Base-by-base conservation (phyloP, 1,140 invertebrate species). In the Thaumatotibia leucotreta region DNA sequence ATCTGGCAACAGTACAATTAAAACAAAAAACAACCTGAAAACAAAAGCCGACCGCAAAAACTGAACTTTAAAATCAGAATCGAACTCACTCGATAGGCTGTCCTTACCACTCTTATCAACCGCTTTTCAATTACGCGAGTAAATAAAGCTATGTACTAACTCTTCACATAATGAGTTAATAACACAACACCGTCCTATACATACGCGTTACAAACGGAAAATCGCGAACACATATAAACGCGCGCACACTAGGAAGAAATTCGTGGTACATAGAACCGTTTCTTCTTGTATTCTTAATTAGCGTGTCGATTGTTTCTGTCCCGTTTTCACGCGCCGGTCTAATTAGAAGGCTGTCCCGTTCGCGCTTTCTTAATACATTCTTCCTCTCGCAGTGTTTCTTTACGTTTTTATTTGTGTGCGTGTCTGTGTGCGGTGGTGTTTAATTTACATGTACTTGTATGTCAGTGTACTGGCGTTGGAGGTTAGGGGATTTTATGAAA, bases 261-360 rank as follows among this genome's bases (percentile, higher is more conserved):
- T 71, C 64, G 61, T 65, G 49, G 73, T 83, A 89, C 84, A 86
- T 89, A 91, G 87, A 88, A 90, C 80, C 84, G 84, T 89, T 91
- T 91, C 88, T 91, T 91, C 86, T 91, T 88, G 86, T 91, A 89
- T 91, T 91, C 86, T 88, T 91, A 91, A 91, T 91, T 91, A 91
- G 88, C 88, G 86, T 89, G 86, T 87, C 85, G 85, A 74, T 22
- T 82, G 49, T 52, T 27, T 20, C 72, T 39, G 66, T 89, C 84
- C 66, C 79, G 63, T 61, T 91, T 78, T 20, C 71, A 20, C 85
- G 0, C 27, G 66, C 22, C 67, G 82, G 80, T 83, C 83, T 91
- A 91, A 91, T 91, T 89, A 91, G 80, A 79, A 79, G 70, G 62
- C 74, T 62, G 78, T 91, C 86, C 70, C 84, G 70, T 61, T 91